Conservation (phyloP, 2,797 vertebrate genomes). For the Phataginus tetradactyla region DNA sequence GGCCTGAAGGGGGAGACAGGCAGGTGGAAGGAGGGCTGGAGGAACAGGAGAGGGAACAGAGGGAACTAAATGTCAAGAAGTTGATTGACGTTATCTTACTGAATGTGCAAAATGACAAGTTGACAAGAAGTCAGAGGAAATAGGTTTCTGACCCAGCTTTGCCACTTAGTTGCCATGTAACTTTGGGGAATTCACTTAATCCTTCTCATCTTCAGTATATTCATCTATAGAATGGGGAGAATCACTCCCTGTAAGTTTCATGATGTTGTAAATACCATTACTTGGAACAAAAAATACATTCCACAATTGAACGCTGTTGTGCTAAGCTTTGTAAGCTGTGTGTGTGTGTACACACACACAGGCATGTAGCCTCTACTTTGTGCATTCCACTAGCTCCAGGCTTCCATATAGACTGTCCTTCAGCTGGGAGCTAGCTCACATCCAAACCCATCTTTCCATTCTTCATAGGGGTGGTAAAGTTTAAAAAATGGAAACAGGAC, state of each 20-base stretch:
- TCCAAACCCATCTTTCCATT: background rate
- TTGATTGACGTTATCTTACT: background rate
- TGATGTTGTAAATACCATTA: background rate
- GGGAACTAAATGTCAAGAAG: background rate
- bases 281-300: background rate
- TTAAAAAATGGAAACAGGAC: background rate
- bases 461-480: background rate
- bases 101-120: background rate
- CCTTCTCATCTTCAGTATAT: background rate
- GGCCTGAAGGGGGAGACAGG: background rate
- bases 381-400: background rate
- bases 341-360: background rate
- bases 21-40: background rate
- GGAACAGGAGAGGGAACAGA: background rate
- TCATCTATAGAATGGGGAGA: background rate
- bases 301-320: background rate
- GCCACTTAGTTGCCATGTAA: background rate
- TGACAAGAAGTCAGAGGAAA: background rate
- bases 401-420: background rate
- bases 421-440: background rate
- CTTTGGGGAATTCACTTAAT: background rate
- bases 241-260: background rate
- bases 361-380: background rate
- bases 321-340: background rate
- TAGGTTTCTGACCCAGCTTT: background rate